A percentile compares a stretch with the other conserved stretches of the same genome.
Evolutionary conservation across 1,140 invertebrate genomes (phyloP).

Genomic region (Paralvinella palmiformis): DNA sequence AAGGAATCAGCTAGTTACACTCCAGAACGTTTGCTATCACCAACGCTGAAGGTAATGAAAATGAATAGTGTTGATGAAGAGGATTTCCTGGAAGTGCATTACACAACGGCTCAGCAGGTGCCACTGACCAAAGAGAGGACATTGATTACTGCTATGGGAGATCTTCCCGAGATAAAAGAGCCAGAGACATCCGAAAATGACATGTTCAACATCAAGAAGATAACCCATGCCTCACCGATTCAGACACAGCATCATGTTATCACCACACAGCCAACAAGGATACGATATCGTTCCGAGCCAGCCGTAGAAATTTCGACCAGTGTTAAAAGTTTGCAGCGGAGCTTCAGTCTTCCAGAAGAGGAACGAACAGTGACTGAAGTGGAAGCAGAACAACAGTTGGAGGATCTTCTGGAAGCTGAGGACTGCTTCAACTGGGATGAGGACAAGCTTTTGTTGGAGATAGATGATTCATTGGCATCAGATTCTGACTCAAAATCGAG

Average conservation of each 20-base stretch:
- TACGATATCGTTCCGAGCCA: background rate
- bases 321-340: background rate
- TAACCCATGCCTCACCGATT: background rate
- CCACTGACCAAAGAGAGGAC: no score
- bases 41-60: constrained; percentile 29
- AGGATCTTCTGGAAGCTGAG: constrained; percentile 43
- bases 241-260: background rate
- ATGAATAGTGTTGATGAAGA: constrained; percentile 26
- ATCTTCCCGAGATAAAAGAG: background rate
- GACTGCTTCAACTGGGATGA: constrained; percentile 46
- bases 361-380: background rate
- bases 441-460: constrained; percentile 1
- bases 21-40: constrained; percentile 29
- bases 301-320: background rate
- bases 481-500: no score
- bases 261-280: background rate
- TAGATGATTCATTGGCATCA: background rate
- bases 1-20: constrained; percentile 71
- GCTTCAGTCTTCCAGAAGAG: background rate
- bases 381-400: constrained; percentile 17
- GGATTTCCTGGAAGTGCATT: constrained; percentile 40
- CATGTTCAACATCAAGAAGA: background rate
- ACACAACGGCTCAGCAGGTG: constrained; percentile 25
- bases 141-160: background rate
- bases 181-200: background rate